Base-by-base conservation (phyloP, 2,888 invertebrate genomes). In the Hypomecis punctinalis region DNA sequence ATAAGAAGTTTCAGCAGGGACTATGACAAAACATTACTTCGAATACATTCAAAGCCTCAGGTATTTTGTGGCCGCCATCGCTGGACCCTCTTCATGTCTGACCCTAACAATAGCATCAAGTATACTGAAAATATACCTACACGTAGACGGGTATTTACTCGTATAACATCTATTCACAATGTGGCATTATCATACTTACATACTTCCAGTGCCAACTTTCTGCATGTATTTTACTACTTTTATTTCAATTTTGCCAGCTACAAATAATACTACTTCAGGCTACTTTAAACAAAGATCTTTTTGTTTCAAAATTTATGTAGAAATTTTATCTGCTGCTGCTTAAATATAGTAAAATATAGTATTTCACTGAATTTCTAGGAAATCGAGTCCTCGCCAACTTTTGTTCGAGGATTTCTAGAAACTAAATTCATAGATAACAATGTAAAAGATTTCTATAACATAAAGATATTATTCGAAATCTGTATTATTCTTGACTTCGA, bases 21-120 rank as follows among this genome's bases (percentile, higher is more conserved):
- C 37, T 51, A 51, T 51, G 37, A 51, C 52, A 52, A 46, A 59
- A 52, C 52, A 43, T 45, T n/a, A 47, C 47, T 47, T 61, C 47
- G 60, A 47, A 35, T 48, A 61, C 36, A 42, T 5, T 48, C 48
- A 36, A 42, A 54, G 13, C 36, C 61, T 49, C 43, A 46, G 56
- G 62, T 62, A 62, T 56, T 51, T 54, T 5, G 46, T 7, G 55
- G 35, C 45, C 47, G 23, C 39, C 45, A 3, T 23, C 23, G 36
- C 49, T 43, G 62, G 62, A 56, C 39, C 49, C 61, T 43, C 42
- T 36, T 62, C 47, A 48, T 39, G 35, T 35, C 40, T 11, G 36
- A 49, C 40, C 40, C 49, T 42, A 42, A 42, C 11, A 49, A 10
- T 39, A 33, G 36, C 46, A 39, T 11, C 36, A 10, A 1, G 40